Evolutionary conservation across 2,797 vertebrate species (phyloP).

Genomic region (Coluber constrictor): DNA sequence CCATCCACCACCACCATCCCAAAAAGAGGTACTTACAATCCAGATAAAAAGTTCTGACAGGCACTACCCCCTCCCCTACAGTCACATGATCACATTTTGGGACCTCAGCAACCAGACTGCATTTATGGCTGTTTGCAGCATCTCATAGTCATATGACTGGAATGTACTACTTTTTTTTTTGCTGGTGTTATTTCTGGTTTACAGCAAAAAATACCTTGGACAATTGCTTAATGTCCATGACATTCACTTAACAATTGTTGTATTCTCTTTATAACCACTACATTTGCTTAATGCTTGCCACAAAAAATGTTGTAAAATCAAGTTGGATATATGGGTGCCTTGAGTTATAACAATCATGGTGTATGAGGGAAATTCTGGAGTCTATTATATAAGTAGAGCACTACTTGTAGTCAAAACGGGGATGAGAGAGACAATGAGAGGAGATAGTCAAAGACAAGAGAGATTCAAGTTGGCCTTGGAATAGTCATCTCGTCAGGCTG

Average conservation of each 20-base stretch:
- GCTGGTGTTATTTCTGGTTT: not conserved
- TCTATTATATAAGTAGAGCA: not conserved
- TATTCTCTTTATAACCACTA: not conserved
- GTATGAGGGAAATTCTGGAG: too few species aligned
- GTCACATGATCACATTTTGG: not conserved
- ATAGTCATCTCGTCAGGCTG: not conserved
- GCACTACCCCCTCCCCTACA: not conserved
- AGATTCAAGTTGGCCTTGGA: not conserved
- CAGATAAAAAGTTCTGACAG: too few species aligned
- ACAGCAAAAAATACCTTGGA: not conserved
- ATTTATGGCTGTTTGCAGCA: not conserved
- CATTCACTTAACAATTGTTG: not conserved
- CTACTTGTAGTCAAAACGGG: not conserved
- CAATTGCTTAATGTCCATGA: not conserved
- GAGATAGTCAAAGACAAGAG: not conserved
- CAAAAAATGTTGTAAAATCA: not conserved
- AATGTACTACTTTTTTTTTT: not conserved
- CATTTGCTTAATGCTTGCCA: not conserved
- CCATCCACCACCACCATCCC: too few species aligned
- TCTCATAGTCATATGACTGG: not conserved
- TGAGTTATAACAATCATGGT: not conserved
- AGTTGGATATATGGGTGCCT: not conserved
- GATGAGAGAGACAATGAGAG: not conserved
- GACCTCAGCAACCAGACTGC: too few species aligned
- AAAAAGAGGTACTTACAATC: too few species aligned